phyloP scores from a whole-genome alignment of 1,140 invertebrate species.

The Eubasilissa regina region DNA sequence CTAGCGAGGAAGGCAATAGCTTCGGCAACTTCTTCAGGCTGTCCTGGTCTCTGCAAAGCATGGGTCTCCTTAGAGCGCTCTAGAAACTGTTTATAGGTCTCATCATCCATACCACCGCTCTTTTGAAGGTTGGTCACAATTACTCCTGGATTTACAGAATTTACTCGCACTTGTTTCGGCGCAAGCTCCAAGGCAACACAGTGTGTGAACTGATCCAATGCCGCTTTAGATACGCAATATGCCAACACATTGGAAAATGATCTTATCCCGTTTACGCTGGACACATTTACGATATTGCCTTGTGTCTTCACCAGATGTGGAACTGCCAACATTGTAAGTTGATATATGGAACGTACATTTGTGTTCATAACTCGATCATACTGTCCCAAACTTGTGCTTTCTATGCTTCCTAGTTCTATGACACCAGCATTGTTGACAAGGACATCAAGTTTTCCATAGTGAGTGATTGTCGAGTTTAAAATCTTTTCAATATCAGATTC shows the following conservation, averaged over 20 bases:
- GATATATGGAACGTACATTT: constrained; percentile 89
- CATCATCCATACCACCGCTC: constrained; percentile 81
- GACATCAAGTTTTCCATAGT: constrained; percentile 83
- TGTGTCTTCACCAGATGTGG: constrained; percentile 87
- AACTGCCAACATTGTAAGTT: constrained; percentile 87
- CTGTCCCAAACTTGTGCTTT: constrained; percentile 86
- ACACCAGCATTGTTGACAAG: constrained; percentile 93
- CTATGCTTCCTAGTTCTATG: constrained; percentile 85
- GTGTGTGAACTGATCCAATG: constrained; percentile 91
- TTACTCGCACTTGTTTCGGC: constrained; percentile 86
- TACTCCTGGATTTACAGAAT: constrained; percentile 89
- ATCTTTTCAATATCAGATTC: constrained; percentile 83
- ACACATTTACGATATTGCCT: constrained; percentile 93
- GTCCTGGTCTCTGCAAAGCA: constrained; percentile 84
- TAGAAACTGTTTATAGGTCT: constrained; percentile 82
- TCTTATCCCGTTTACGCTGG: constrained; percentile 88
- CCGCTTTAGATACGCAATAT: constrained; percentile 92
- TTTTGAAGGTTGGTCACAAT: constrained; percentile 85
- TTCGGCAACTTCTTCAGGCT: constrained; percentile 83
- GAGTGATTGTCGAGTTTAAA: constrained; percentile 78
- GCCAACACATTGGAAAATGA: constrained; percentile 84
- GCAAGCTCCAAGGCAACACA: constrained; percentile 87
- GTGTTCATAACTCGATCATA: constrained; percentile 89
- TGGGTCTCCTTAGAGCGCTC: constrained; percentile 84
- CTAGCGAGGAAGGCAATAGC: constrained; percentile 90